Evolutionary conservation across 2,113 vertebrate species (phyloP).

Genomic region (Gasterosteus aculeatus): DNA sequence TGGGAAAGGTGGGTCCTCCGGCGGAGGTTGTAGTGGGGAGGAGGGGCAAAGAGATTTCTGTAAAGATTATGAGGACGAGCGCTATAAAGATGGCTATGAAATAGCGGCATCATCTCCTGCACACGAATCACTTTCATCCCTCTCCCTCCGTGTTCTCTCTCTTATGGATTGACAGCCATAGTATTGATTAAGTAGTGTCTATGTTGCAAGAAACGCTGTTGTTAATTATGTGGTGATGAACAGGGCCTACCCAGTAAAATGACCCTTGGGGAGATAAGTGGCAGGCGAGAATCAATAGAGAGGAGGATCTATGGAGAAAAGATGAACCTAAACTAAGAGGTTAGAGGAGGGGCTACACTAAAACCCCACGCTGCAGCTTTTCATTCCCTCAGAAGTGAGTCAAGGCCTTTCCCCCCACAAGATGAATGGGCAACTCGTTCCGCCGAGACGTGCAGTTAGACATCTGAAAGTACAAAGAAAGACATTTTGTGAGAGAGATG

Average conservation of each 20-base stretch:
- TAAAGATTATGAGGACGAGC: constrained; percentile 63
- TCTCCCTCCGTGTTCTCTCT: constrained; percentile 37
- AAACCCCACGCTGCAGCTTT: constrained; percentile 37
- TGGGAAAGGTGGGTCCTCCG: constrained; percentile 87
- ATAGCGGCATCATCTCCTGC: constrained; percentile 28
- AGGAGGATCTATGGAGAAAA: constrained; percentile 74
- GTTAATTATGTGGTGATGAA: constrained; percentile 84
- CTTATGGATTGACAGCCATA: constrained; percentile 76
- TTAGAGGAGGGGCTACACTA: constrained; percentile 45
- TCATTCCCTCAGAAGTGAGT: constrained; percentile 36
- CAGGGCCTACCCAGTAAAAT: constrained; percentile 79
- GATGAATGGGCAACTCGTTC: constrained; percentile 33
- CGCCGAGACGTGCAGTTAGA: constrained; percentile 29
- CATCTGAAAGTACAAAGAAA: constrained; percentile 5
- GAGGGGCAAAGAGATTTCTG: constrained; percentile 49
- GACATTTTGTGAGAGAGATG: neutral
- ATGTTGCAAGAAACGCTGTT: constrained; percentile 72
- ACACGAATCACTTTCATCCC: constrained; percentile 38
- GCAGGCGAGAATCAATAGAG: constrained; percentile 75
- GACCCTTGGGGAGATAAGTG: constrained; percentile 71
- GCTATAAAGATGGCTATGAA: constrained; percentile 38
- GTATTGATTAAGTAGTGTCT: constrained; percentile 74
- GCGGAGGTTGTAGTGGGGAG: constrained; percentile 36
- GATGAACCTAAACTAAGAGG: constrained; percentile 61
- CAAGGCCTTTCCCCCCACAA: constrained; percentile 41